Evolutionary conservation across 2,113 vertebrate genomes (phyloP).

Genomic region (Cebus imitator): DNA sequence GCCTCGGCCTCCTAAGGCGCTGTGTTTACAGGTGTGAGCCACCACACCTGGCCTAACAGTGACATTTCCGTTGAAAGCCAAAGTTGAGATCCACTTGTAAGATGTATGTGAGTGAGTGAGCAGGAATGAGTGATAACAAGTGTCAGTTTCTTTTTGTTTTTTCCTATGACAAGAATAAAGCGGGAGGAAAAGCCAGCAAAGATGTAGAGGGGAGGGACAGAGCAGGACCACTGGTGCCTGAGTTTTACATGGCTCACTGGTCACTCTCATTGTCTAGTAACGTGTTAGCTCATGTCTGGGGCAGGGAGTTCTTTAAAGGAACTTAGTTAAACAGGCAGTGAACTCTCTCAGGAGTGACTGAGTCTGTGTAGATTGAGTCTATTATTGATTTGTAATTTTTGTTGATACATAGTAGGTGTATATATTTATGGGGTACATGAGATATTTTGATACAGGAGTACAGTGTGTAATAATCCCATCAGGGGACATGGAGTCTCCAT

Average conservation of each 20-base stretch:
- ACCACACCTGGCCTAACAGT: no score
- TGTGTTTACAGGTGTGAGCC: no score
- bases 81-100: not conserved
- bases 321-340: not conserved
- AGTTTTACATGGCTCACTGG: rapidly evolving
- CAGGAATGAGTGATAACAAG: no score
- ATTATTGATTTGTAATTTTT: no score
- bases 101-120: not conserved
- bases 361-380: not conserved
- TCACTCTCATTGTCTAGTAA: not conserved
- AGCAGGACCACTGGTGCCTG: rapidly evolving
- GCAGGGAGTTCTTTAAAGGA: not conserved
- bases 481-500: no score
- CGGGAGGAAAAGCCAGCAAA: not conserved
- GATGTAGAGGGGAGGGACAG: rapidly evolving
- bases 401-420: no score
- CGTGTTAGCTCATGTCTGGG: not conserved
- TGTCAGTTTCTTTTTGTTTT: rapidly evolving
- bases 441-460: no score
- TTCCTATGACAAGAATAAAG: rapidly evolving
- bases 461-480: no score
- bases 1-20: no score
- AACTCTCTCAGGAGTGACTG: not conserved
- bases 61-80: not conserved
- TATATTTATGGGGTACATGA: no score